Evolutionary conservation across 2,113 vertebrate genomes (phyloP).

Genomic region (Astur gentilis): DNA sequence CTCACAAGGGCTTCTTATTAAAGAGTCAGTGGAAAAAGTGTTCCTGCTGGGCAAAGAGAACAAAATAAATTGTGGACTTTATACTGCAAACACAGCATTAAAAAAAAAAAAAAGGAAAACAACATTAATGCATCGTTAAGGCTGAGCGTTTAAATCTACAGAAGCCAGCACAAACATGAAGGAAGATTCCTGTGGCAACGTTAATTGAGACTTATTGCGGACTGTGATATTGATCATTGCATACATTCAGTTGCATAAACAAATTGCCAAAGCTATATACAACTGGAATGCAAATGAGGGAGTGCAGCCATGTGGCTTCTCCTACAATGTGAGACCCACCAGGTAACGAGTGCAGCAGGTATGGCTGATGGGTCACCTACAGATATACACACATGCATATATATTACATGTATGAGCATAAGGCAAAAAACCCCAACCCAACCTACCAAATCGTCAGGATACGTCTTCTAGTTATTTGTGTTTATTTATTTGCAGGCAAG

Average conservation of each 20-base stretch:
- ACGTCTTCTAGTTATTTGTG: not conserved
- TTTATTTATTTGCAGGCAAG: not conserved
- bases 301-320: not conserved
- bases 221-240: not conserved
- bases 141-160: not conserved
- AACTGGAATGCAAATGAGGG: not conserved
- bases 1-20: conserved; percentile 19
- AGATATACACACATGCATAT: not conserved
- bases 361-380: not conserved
- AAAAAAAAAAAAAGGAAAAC: not conserved
- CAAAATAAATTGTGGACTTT: conserved; percentile 16
- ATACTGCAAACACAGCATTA: conserved; percentile 5
- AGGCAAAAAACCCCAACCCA: not conserved
- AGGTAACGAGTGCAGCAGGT: not conserved
- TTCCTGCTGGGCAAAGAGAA: conserved; percentile 32
- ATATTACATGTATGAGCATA: not conserved
- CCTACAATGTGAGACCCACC: not conserved
- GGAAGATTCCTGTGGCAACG: not conserved
- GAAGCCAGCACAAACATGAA: conserved; percentile 6
- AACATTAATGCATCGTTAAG: conserved; percentile 12
- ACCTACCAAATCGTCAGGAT: not conserved
- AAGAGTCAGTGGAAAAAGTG: conserved; percentile 12
- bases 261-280: not conserved
- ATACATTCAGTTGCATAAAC: not conserved
- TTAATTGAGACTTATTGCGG: conserved; percentile 9